Base-by-base conservation (phyloP, 2,113 vertebrate genomes). In the Alethe diademata region DNA sequence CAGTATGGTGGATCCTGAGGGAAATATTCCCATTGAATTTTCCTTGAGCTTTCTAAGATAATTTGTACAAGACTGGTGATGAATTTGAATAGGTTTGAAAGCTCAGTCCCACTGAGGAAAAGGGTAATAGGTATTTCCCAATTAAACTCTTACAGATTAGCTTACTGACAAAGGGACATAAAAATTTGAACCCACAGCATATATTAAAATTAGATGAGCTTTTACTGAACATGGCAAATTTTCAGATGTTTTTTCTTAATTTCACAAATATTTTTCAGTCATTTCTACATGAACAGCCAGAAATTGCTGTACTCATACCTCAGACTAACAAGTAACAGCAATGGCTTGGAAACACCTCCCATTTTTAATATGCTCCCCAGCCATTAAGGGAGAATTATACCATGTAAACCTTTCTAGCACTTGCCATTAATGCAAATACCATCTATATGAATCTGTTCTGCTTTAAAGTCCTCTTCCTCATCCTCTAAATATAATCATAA, bases 21-120 rank as follows among this genome's bases (percentile, higher is more conserved):
- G 76, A 97, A 97, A 92, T 81, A 84, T 62, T 93, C 40, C 35
- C 51, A 92, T 50, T 93, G 93, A 96, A 88, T 97, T 95, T 97
- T 82, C 74, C n/a, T 95, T 91, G 40, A 62, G 81, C 47, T 93
- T 80, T 58, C 93, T 83, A 61, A 87, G 78, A 87, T 53, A 86
- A 97, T 95, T 95, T 97, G 67, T 29, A 85, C 33, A 75, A 43
- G 83, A 64, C 64, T 78, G 78, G 92, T 62, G 92, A 95, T n/a
- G 31, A 94, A 92, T 96, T 95, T 91, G 91, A 79, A 64, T 29
- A 43, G 48, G 48, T 93, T 90, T 95, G 62, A 88, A 97, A 97
- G 66, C 81, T 85, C 65, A 65, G 19, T 83, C 53, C 74, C 83
- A 89, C 42, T 85, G 76, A 94, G 85, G 54, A 88, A 92, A 91